Base-by-base conservation (phyloP, 1,140 invertebrate species). In the Eulimnadia texana region DNA sequence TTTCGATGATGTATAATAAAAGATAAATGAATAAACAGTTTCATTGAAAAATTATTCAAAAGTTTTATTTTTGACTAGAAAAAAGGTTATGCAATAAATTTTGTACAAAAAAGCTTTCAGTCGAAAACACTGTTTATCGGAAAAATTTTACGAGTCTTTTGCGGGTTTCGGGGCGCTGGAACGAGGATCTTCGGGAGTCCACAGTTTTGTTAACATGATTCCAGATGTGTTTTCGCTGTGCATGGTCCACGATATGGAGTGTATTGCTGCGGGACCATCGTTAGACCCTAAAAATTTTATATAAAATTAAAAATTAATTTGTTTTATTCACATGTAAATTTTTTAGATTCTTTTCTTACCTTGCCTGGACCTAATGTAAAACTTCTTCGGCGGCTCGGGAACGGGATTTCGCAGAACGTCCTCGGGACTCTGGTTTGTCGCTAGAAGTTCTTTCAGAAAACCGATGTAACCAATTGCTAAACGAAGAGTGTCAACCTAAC, bases 391-490 rank as follows among this genome's bases (percentile, higher is more conserved):
- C 67, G 70, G 70, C 77, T 66, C 82, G 16, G 65, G 68, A 3
- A 58, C 65, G 72, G 64, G 81, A 75, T 58, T 80, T 66, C 33
- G 74, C 71, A 57, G 76, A 72, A 10, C 77, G 76, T 19, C 78
- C 75, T 3, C 80, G 72, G 69, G 80, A 78, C 65, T 79, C 72
- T 70, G 81, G 67, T 85, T 83, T 49, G 83, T 80, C 61, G 79
- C 76, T 9, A 93, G 85, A 67, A 95, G 76, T 73, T 94, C 90
- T 28, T 85, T 85, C 0, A 96, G 77, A 71, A 94, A 92, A 67
- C 86, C 84, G 64, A 97, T 97, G 72, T 97, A 97, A 25, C 88
- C 87, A 61, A 97, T 97, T 3, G 93, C 93, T 64, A 94, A 72
- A 68, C 91, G 86, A 0, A 97, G 76, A 0, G 93, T 97, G 73